Evolutionary conservation across 2,113 vertebrate species (phyloP).

Genomic region (Takifugu flavidus): DNA sequence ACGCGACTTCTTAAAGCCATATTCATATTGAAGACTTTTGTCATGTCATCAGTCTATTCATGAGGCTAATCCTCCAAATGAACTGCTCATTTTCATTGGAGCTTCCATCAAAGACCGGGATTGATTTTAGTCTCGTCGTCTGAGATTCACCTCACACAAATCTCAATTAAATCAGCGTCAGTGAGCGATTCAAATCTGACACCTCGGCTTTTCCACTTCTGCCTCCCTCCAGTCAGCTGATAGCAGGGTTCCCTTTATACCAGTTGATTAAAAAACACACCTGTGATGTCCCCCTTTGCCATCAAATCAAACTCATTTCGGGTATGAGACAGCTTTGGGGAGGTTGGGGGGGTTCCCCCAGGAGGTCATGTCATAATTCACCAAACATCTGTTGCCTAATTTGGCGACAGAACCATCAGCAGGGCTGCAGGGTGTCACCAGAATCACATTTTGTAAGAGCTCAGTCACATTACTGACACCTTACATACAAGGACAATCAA

Average conservation of each 20-base stretch:
- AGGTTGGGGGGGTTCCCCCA: background rate
- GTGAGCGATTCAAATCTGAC: constrained; percentile 34
- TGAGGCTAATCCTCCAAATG: constrained; percentile 2
- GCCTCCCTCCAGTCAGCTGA: constrained; percentile 25
- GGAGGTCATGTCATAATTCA: constrained; percentile 26
- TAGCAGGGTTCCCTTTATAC: constrained; percentile 25
- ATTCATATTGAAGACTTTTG: background rate
- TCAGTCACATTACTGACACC: no score
- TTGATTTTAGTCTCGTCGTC: constrained; percentile 28
- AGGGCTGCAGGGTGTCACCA: constrained; percentile 10
- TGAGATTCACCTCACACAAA: constrained; percentile 24
- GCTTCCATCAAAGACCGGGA: constrained; percentile 8
- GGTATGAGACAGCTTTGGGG: constrained; percentile 12
- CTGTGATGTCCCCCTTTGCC: constrained; percentile 21
- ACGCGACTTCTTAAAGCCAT: background rate
- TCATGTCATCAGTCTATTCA: constrained; percentile 17
- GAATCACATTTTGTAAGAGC: no score
- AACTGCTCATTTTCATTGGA: constrained; percentile 18
- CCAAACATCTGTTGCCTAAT: constrained; percentile 53
- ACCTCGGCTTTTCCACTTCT: background rate
- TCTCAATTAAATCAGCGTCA: constrained; percentile 48
- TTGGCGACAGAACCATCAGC: constrained; percentile 20
- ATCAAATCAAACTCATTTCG: constrained; percentile 15
- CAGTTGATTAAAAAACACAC: constrained; percentile 42
- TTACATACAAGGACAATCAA: no score